Conservation (phyloP, 2,888 invertebrate species). For the Sthenelais limicola region DNA sequence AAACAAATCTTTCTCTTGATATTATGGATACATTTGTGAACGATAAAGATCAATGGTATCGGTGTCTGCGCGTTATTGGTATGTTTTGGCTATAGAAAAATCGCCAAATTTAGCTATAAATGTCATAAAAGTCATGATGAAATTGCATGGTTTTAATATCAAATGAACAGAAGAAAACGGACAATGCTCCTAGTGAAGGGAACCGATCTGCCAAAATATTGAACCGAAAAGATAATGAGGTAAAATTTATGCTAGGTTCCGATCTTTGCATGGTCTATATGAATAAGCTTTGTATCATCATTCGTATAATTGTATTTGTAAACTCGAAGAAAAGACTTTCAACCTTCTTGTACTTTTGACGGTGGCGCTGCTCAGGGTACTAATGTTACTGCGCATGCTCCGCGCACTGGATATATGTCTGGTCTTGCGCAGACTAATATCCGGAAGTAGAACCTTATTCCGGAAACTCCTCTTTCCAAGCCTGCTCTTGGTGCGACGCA, state of each 20-base stretch:
- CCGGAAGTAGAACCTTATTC: conserved; percentile 11
- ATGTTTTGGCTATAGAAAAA: too few species aligned
- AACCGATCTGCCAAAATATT: too few species aligned
- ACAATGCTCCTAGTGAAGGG: too few species aligned
- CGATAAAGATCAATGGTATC: too few species aligned
- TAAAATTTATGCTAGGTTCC: neutral
- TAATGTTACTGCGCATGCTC: conserved; percentile 30
- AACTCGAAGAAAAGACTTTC: neutral
- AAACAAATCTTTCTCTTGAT: too few species aligned
- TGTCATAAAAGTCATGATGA: too few species aligned
- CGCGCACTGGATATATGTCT: conserved; percentile 17
- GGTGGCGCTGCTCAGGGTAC: conserved; percentile 12
- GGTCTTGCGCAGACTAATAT: conserved; percentile 15
- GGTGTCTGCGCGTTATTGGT: too few species aligned
- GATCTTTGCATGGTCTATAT: neutral
- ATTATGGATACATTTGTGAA: too few species aligned
- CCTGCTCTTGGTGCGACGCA: conserved; percentile 5
- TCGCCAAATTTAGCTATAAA: too few species aligned
- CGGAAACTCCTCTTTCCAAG: conserved; percentile 19
- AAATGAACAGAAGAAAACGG: too few species aligned
- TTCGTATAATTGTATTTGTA: neutral
- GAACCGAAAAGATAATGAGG: too few species aligned
- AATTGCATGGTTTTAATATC: too few species aligned
- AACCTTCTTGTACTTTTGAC: conserved; percentile 23
- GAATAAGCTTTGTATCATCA: neutral